Evolutionary conservation across 2,797 vertebrate species (phyloP), one percentile per base, ranked within the genome.

Genomic region (Varecia variegata): DNA sequence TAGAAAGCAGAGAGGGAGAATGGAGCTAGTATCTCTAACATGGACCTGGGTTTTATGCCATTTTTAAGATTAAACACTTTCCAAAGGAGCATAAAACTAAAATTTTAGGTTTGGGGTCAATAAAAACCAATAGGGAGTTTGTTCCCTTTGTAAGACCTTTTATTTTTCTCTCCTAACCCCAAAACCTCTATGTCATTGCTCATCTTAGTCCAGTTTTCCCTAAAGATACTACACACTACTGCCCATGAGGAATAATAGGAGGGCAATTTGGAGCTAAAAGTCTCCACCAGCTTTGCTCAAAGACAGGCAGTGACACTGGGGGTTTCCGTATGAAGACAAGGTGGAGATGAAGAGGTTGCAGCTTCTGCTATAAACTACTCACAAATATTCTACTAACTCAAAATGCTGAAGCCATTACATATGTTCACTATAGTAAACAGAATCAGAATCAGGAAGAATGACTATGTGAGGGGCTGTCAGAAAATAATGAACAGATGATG

Each of bases 51-150:
- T 70, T 85, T 32, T 77, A 38, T 52, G 65, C 1, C 43, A 56
- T 76, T 86, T 93, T 95, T 56, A 80, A 84, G 82, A 93, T 35
- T 30, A 92, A 7, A 90, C 1, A 27, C 43, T 84, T 86, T 87
- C n/a, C 21, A 86, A 84, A 58, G 43, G n/a, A 83, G 45, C 10
- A 7, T 27, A 62, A 77, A 17, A 56, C 40, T 74, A 82, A 79
- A 56, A 32, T 52, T 93, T 65, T 52, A 90, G 15, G 27, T 47
- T 38, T 84, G 32, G 18, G n/a, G 40, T 88, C 17, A 54, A 18
- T 87, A 27, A 85, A 92, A 38, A 40, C 12, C n/a, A 45, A 38
- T 7, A 68, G 21, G 21, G 18, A 38, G 8, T 50, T 43, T 40
- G n/a, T 73, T 43, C 5, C 12, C 67, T 67, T 35, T 23, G 5